Conservation (phyloP, 2,113 vertebrate genomes). For the Gymnorhina tibicen region DNA sequence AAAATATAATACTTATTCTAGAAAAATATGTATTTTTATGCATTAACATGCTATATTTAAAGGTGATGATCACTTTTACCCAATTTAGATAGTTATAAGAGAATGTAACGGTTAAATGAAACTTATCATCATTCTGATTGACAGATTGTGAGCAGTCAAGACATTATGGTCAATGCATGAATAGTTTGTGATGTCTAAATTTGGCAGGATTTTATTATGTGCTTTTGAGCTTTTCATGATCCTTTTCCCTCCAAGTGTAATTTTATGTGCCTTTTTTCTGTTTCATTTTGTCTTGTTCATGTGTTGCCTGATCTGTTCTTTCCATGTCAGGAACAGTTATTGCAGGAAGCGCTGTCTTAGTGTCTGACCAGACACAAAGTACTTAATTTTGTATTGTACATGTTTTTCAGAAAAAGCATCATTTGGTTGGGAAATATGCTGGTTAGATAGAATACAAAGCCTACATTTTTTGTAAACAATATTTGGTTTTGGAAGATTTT, state of each 20-base stretch:
- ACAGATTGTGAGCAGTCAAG: not conserved
- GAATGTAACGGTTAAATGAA: constrained; percentile 7
- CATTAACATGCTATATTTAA: constrained; percentile 6
- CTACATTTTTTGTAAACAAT: constrained; percentile 13
- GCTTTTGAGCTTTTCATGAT: not conserved
- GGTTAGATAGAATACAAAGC: constrained; percentile 2
- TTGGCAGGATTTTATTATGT: not conserved
- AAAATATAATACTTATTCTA: not conserved
- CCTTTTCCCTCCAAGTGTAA: not conserved
- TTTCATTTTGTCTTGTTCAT: not conserved
- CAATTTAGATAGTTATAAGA: not conserved
- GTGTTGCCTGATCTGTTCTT: not conserved
- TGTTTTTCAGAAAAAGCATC: not conserved
- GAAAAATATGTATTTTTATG: constrained; percentile 8
- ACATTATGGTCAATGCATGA: not conserved
- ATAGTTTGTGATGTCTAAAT: not conserved
- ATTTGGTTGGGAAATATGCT: not conserved
- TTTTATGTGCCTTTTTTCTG: not conserved
- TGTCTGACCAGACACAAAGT: not conserved
- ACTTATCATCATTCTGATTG: not conserved
- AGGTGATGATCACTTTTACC: constrained; percentile 34
- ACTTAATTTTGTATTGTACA: not conserved
- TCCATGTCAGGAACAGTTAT: not conserved
- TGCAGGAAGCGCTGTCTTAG: not conserved
- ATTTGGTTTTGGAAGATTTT: not conserved